Conservation (phyloP, 2,888 invertebrate genomes). For the Acronicta psi region DNA sequence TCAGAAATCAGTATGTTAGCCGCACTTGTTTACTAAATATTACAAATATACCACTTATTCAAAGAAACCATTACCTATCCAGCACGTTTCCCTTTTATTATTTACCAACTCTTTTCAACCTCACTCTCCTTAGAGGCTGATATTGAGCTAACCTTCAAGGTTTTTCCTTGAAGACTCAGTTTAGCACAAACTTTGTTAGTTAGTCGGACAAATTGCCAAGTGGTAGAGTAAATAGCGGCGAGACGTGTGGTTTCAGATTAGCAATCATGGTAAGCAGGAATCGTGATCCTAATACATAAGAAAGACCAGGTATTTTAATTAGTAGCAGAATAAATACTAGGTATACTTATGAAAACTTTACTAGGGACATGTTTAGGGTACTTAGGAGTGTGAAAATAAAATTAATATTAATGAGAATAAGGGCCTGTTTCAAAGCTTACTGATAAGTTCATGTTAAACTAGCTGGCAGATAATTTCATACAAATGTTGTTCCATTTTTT, state of each 20-base stretch:
- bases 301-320: constrained; percentile 8
- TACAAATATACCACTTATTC: no score
- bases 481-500: no score
- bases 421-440: no score
- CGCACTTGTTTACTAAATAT: no score
- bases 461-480: no score
- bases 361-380: not conserved
- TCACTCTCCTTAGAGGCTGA: not conserved
- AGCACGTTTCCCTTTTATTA: not conserved
- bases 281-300: constrained; percentile 16
- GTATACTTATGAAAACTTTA: not conserved
- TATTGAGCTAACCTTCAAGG: not conserved
- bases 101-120: not conserved
- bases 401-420: no score
- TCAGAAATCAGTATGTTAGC: no score
- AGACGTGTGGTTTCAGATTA: constrained; percentile 27
- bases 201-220: constrained; percentile 25
- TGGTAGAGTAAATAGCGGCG: constrained; percentile 17
- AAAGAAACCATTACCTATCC: not conserved
- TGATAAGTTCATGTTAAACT: no score
- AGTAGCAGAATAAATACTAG: not conserved
- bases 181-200: constrained; percentile 18
- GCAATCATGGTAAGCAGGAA: constrained; percentile 16
- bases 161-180: constrained; percentile 1
- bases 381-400: not conserved